Base-by-base conservation (phyloP, 2,113 vertebrate species). In the Monarcha castaneiventris region DNA sequence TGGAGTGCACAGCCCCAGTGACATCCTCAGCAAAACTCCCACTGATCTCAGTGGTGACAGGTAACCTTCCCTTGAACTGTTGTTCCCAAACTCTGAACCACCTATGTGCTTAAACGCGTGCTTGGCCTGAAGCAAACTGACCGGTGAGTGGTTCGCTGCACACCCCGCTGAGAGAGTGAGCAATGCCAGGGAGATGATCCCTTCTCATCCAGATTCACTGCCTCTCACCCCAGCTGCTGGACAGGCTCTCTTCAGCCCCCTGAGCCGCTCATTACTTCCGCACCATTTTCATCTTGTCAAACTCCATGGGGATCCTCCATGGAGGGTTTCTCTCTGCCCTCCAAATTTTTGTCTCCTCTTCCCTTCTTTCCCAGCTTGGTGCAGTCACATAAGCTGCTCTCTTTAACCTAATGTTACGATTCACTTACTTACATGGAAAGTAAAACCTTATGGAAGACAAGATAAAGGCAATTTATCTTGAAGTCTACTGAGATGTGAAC, bases 361-460 rank as follows among this genome's bases (percentile, higher is more conserved):
- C 20, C 35, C 49, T 85, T 26, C 26, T 71, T 56, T 48, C 41
- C 18, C 59, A 75, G 44, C 81, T 82, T 35, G 26, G 27, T 1
- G 0, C 51, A 44, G 37, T 56, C 20, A 3, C 61, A 69, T 30
- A 39, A 39, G 56, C 56, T 90, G 58, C 75, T 88, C 46, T 85
- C 51, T 63, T 88, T 91, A 72, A 91, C 85, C 33, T 63, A 23
- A 2, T 59, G 33, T 72, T 86, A 72, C 32, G 44, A 85, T 90
- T 82, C 58, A n/a, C 61, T 90, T 48, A 16, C 43, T 67, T 63
- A 29, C 35, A 78, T n/a, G 55, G 48, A 93, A 94, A 96, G 64
- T 61, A 78, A 96, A 93, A 87, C 73, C 91, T 93, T 91, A 95
- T 95, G 95, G 84, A 81, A 79, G 77, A 73, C 62, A 61, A 84